phyloP scores from a whole-genome alignment of 2,113 vertebrate genomes.

The Erythrocercus mccallii region DNA sequence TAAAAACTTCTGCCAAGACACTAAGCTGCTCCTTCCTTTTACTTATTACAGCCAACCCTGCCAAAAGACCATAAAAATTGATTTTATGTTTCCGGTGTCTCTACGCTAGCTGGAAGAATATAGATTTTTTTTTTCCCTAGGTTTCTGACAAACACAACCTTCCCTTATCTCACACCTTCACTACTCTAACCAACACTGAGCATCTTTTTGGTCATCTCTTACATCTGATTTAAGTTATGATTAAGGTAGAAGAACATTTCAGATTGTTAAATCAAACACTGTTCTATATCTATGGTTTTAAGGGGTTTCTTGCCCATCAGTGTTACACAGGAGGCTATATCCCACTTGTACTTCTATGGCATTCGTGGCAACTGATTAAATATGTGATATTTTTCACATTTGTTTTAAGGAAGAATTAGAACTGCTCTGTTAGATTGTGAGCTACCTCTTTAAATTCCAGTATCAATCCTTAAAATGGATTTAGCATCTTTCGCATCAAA shows the following conservation, averaged over 20 bases:
- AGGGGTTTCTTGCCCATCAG: neutral
- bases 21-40: conserved; percentile 23
- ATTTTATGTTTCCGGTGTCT: conserved; percentile 51
- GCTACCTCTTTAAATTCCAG: conserved; percentile 45
- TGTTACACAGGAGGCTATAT: neutral
- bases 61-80: conserved; percentile 49
- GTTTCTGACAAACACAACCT: conserved; percentile 39
- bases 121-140: conserved; percentile 1
- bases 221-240: neutral
- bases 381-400: neutral
- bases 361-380: neutral
- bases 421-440: neutral
- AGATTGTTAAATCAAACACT: neutral
- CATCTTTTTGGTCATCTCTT: neutral
- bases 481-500: conserved; percentile 53
- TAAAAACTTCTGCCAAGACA: conserved; percentile 51
- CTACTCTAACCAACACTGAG: neutral
- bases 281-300: neutral
- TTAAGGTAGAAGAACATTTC: neutral
- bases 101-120: conserved; percentile 30
- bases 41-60: conserved; percentile 34
- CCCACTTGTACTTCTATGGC: neutral
- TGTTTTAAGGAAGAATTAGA: neutral
- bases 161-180: conserved; percentile 22
- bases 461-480: conserved; percentile 45